Conservation (phyloP, 2,113 vertebrate genomes). For the Brienomyrus longianalis region DNA sequence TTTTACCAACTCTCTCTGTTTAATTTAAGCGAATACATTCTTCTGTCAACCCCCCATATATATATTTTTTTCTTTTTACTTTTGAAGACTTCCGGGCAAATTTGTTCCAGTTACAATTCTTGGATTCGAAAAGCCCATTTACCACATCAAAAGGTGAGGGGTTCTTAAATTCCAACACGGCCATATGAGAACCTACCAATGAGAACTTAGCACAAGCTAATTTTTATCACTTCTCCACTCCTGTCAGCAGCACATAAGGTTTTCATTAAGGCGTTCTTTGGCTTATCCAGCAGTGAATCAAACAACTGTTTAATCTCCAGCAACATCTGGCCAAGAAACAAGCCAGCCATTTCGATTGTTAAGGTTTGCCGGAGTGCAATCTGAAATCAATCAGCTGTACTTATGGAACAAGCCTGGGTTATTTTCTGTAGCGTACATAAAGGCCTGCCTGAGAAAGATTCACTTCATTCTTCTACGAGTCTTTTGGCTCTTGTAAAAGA, state of each 20-base stretch:
- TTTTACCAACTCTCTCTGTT: not conserved
- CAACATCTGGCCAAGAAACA: conserved; percentile 43
- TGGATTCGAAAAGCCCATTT: conserved; percentile 32
- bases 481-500: not conserved
- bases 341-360: conserved; percentile 35
- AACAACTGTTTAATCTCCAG: conserved; percentile 45
- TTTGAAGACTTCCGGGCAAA: conserved; percentile 8
- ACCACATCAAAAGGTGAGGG: conserved; percentile 46
- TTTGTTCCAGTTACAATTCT: conserved; percentile 38
- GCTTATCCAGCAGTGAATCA: conserved; percentile 43
- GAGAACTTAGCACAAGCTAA: conserved; percentile 31
- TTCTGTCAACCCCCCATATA: not conserved
- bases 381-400: conserved; percentile 40
- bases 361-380: conserved; percentile 35
- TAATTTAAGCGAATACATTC: not conserved
- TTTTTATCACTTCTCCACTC: conserved; percentile 44
- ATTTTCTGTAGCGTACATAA: conserved; percentile 15
- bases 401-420: conserved; percentile 31
- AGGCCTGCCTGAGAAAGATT: not conserved
- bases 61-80: not conserved
- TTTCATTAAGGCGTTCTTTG: conserved; percentile 54
- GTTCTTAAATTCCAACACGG: conserved; percentile 46
- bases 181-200: conserved; percentile 49
- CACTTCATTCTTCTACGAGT: not conserved
- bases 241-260: conserved; percentile 47